A percentile compares a stretch with the other conserved stretches of the same genome.
These are phyloP conservation scores for Phorcus lineatus DNA, from an alignment of 2,888 invertebrate genomes.

Conservation along the genomic window DNA sequence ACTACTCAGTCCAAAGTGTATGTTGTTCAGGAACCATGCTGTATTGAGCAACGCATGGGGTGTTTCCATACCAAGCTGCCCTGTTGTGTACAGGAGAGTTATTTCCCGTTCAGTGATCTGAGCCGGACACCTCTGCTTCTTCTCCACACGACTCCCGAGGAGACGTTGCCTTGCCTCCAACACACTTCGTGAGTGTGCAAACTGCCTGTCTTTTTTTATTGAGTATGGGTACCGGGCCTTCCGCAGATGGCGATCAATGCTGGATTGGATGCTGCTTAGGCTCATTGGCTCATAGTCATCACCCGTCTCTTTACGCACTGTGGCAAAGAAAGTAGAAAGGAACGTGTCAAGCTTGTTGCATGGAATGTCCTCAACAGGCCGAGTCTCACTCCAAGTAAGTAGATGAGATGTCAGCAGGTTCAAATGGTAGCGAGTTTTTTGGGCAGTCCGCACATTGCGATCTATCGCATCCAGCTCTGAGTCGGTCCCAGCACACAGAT, in stretches of 20 bases:
- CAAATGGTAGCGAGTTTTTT: too few species aligned
- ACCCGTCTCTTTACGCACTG: not conserved
- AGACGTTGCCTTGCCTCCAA: not conserved
- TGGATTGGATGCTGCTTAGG: not conserved
- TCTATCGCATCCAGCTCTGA: too few species aligned
- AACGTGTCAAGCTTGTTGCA: not conserved
- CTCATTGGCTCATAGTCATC: not conserved
- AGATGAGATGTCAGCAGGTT: not conserved
- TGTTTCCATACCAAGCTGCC: not conserved
- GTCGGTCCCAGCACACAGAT: too few species aligned
- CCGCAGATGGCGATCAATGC: not conserved
- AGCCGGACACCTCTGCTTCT: not conserved
- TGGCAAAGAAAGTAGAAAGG: not conserved
- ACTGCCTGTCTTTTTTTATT: not conserved
- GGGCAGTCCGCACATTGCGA: too few species aligned
- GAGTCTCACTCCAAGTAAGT: not conserved
- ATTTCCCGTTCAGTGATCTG: not conserved
- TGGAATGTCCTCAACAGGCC: not conserved
- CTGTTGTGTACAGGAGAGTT: not conserved
- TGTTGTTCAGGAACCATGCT: not conserved
- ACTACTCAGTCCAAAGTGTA: not conserved
- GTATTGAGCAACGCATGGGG: not conserved
- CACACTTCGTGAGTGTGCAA: not conserved
- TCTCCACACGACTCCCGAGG: not conserved
- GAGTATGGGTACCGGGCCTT: not conserved